Percentiles rank a stretch among this genome's conserved stretches.
Evolutionary conservation across 2,797 vertebrate species (phyloP).

Genomic region (Halcyon smyrnensis): DNA sequence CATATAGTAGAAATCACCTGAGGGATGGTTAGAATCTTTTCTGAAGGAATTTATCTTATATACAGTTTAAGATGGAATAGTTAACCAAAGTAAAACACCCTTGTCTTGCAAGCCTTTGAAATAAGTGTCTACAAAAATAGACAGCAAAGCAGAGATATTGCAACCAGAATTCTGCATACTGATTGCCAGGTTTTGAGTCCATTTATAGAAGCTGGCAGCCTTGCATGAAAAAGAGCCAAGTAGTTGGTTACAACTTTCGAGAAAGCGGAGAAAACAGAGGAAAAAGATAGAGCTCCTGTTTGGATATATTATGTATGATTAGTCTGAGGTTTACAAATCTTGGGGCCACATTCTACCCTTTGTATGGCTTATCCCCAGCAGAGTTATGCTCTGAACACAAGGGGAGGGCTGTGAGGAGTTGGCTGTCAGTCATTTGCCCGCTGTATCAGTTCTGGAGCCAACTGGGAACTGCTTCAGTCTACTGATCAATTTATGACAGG

Average conservation of each 20-base stretch:
- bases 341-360: neutral
- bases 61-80: neutral
- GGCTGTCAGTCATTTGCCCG: neutral
- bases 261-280: neutral
- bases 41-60: neutral
- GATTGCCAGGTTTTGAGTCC: neutral
- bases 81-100: neutral
- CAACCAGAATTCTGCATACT: neutral
- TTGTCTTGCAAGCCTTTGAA: neutral
- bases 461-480: neutral
- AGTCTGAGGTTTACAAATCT: neutral
- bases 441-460: neutral
- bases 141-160: neutral
- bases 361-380: neutral
- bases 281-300: neutral
- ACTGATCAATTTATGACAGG: neutral
- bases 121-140: neutral
- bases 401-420: neutral
- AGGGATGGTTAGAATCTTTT: neutral
- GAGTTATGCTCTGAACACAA: neutral
- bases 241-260: neutral
- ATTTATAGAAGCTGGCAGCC: slow-evolving; percentile 23
- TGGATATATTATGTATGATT: neutral
- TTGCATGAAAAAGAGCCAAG: neutral
- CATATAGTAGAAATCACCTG: neutral